A percentile compares a stretch with the other conserved stretches of the same genome.
These are phyloP conservation scores for Onychostoma macrolepis DNA, from an alignment of 2,113 vertebrate genomes.

Conservation along the genomic window DNA sequence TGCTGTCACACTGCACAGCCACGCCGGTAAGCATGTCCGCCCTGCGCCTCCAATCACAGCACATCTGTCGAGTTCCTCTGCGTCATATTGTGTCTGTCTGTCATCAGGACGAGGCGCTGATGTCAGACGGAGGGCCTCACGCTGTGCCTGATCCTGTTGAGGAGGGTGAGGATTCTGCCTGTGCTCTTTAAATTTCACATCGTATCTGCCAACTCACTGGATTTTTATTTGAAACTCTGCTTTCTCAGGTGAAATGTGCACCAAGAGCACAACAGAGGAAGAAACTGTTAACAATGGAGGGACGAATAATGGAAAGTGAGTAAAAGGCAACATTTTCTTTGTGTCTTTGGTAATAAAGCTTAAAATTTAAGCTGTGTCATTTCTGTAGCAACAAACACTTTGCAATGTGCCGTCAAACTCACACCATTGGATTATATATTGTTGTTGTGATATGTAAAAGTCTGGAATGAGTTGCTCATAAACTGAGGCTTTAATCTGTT, in stretches of 20 bases:
- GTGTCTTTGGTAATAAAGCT: not conserved
- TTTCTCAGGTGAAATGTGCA: slow-evolving; percentile 64
- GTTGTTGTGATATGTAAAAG: not conserved
- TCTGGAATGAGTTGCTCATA: not conserved
- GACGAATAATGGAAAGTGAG: slow-evolving; percentile 71
- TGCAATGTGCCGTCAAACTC: not conserved
- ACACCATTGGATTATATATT: not conserved
- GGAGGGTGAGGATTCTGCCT: slow-evolving; percentile 64
- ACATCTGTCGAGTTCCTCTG: not conserved
- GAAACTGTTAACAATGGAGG: slow-evolving; percentile 66
- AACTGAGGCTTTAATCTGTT: not conserved
- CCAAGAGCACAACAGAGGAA: slow-evolving; percentile 58
- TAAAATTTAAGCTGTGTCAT: not conserved
- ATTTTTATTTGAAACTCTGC: not conserved
- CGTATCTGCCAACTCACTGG: not conserved
- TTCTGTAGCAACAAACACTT: not conserved
- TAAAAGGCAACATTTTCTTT: slow-evolving; percentile 26
- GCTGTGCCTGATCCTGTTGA: slow-evolving; percentile 55
- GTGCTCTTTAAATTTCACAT: not conserved
- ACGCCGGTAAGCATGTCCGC: slow-evolving; percentile 60
- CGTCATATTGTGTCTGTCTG: slow-evolving; percentile 34
- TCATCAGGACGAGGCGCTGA: slow-evolving; percentile 66
- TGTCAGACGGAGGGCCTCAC: slow-evolving; percentile 62
- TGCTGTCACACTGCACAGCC: slow-evolving; percentile 69
- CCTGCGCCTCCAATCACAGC: not conserved